A percentile compares a stretch with the other conserved stretches of the same genome.
Evolutionary conservation across 30 jellyfish, hydroid and myxozoan genomes (phyloP).

Genomic region (Rhopilema esculentum): DNA sequence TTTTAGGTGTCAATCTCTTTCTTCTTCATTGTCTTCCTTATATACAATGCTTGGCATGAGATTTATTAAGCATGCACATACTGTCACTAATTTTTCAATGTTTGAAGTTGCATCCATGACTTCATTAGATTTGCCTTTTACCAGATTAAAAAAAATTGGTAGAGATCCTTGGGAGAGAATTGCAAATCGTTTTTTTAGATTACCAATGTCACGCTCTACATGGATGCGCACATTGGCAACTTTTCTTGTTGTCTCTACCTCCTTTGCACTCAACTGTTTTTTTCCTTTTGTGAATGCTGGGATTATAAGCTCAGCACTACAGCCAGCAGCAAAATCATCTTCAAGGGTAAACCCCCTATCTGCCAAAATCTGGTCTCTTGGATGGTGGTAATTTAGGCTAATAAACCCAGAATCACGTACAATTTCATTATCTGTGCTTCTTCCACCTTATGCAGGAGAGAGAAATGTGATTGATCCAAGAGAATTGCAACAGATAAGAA

Average conservation of each 20-base stretch:
- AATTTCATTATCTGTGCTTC: conserved; percentile 32
- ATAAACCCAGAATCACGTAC: conserved; percentile 10
- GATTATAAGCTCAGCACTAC: conserved; percentile 9
- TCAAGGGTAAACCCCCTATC: not conserved
- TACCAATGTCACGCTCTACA: conserved; percentile 46
- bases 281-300: conserved; percentile 3
- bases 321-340: conserved; percentile 7
- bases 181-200: conserved; percentile 14
- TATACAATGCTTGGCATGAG: conserved; percentile 46
- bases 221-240: conserved; percentile 49
- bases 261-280: not conserved
- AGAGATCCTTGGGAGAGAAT: conserved; percentile 37
- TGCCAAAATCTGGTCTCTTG: not conserved
- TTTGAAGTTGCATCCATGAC: not conserved
- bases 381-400: not conserved
- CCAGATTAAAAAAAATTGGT: not conserved
- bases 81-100: conserved; percentile 58
- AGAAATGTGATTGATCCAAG: conserved; percentile 5
- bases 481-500: not conserved
- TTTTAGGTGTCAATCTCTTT: not conserved
- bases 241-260: conserved; percentile 39
- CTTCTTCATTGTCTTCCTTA: conserved; percentile 10
- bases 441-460: conserved; percentile 37
- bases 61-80: conserved; percentile 59
- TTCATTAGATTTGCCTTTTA: not conserved